phyloP scores from a whole-genome alignment of 2,797 vertebrate species.

The Sebastes cheni region DNA sequence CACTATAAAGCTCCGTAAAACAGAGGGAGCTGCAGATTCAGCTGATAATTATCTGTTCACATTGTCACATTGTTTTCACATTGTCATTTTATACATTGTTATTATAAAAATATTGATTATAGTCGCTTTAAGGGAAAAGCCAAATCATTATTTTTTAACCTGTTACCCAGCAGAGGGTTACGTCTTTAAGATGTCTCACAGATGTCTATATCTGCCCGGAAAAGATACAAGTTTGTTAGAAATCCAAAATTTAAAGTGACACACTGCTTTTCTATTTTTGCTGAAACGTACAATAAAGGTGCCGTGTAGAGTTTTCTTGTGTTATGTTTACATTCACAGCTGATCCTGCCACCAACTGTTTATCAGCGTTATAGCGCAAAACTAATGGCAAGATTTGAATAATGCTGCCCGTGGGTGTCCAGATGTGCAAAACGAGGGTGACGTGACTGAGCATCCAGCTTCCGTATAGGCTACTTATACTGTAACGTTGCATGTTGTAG shows the following conservation, averaged over 20 bases:
- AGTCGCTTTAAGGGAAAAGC: neutral
- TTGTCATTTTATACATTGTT: neutral
- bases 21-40: neutral
- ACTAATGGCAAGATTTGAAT: neutral
- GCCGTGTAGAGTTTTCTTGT: neutral
- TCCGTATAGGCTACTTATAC: neutral
- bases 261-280: neutral
- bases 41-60: neutral
- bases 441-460: neutral
- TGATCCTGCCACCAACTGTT: neutral
- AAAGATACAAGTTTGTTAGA: neutral
- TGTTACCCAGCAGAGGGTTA: neutral
- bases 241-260: neutral
- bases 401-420: neutral
- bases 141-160: neutral
- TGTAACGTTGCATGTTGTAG: neutral
- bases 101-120: constrained; percentile 17
- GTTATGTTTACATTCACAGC: neutral
- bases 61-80: neutral
- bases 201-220: neutral
- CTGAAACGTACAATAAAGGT: neutral
- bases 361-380: neutral
- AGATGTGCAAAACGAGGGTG: neutral
- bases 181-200: neutral
- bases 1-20: neutral